Evolutionary conservation across 2,113 vertebrate genomes (phyloP), one percentile per base, ranked within the genome.

Genomic region (Suncus etruscus): DNA sequence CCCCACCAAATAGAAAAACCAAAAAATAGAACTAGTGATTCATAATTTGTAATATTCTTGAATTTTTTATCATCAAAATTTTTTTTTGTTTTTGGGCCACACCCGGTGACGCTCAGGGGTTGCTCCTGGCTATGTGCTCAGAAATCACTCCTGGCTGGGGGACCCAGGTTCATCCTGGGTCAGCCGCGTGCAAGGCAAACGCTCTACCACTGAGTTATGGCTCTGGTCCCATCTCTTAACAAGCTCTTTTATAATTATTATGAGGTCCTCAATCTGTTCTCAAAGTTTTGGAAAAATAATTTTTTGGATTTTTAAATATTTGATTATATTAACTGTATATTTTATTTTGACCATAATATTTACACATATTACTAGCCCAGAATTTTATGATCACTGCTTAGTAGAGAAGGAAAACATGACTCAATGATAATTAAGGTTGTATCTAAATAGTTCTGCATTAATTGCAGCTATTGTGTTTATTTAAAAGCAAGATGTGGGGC

Each of bases 401-500:
- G n/a, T 54, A 61, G 2, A 24, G 68, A 47, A 69, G 20, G 27
- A 80, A 75, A 74, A 75, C 51, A n/a, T 68, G 6, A 75, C 25
- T 50, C 32, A 31, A 73, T 66, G 68, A 88, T 39, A 91, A 78
- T 82, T 32, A 82, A 89, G 2, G 0, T 89, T 86, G 45, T 66
- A 0, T 74, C 65, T 86, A 48, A 91, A 68, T 68, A 85, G 24
- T 81, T 91, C 79, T 65, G 68, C 76, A 0, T 54, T 51, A 72
- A 8, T 16, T 86, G 48, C 15, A 82, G 47, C 11, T 86, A 81
- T 83, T 58, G n/a, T 27, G 6, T 85, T 58, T 93, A 2, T 77
- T 45, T 72, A 61, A 88, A 93, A 32, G n/a, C 9, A 85, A 73
- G 22, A 68, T 77, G 15, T 90, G 54, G n/a, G n/a, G n/a, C n/a